A percentile compares a stretch with the other conserved stretches of the same genome.
These are phyloP conservation scores for Laterallus jamaicensis DNA, from an alignment of 2,113 vertebrate species.

Conservation along the genomic window DNA sequence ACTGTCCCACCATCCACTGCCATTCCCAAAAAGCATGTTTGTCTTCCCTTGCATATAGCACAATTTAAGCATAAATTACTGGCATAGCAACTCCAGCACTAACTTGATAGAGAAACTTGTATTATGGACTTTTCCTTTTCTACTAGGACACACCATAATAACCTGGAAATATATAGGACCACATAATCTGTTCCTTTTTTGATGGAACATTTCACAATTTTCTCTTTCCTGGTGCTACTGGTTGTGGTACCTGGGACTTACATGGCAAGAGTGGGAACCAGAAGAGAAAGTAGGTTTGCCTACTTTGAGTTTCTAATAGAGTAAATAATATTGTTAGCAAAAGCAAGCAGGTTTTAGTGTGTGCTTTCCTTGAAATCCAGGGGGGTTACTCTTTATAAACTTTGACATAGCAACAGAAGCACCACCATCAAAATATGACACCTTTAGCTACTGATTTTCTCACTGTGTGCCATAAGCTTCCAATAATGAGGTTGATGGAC, in stretches of 20 bases:
- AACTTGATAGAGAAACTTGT: neutral
- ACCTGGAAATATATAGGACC: neutral
- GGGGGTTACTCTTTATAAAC: neutral
- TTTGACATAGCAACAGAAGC: neutral
- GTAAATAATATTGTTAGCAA: neutral
- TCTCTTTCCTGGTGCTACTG: neutral
- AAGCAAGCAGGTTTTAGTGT: neutral
- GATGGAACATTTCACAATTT: neutral
- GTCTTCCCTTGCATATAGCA: neutral
- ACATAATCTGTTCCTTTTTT: neutral
- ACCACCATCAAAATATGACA: neutral
- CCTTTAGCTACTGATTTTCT: neutral
- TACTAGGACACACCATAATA: neutral
- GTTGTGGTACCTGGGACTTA: neutral
- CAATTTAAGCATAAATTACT: neutral
- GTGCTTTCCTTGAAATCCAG: neutral
- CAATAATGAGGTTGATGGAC: neutral
- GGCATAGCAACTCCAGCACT: neutral
- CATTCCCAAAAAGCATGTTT: neutral
- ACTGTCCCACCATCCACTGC: fast-evolving
- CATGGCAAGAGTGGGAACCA: neutral
- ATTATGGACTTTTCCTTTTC: neutral
- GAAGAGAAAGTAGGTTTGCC: neutral
- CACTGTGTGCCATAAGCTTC: neutral
- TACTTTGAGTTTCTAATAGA: neutral